phyloP scores from a whole-genome alignment of 2,113 vertebrate species.

The Struthidea cinerea region DNA sequence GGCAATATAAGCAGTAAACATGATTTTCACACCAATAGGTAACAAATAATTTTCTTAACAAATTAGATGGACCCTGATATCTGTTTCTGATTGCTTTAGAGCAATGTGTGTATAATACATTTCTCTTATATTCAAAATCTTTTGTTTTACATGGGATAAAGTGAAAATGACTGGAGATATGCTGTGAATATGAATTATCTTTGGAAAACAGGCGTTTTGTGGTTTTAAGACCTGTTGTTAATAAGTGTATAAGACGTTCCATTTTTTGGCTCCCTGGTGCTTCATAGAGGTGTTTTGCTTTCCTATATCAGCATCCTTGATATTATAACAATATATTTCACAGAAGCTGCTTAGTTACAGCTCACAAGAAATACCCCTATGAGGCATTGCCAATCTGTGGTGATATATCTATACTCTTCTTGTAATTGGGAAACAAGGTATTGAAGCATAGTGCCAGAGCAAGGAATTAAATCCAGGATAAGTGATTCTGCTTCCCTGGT shows the following conservation, averaged over 20 bases:
- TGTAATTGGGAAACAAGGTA: not conserved
- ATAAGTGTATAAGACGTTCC: not conserved
- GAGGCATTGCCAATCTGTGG: not conserved
- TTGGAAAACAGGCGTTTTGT: not conserved
- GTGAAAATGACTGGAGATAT: not conserved
- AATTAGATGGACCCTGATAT: slow-evolving; percentile 64
- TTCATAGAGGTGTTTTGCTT: not conserved
- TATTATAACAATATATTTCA: not conserved
- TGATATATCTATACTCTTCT: not conserved
- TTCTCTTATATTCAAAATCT: slow-evolving; percentile 32
- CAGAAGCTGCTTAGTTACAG: not conserved
- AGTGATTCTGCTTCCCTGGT: not conserved
- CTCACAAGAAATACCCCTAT: not conserved
- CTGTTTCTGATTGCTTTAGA: slow-evolving; percentile 54
- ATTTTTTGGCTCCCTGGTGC: not conserved
- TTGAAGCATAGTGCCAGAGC: not conserved
- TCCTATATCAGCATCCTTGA: not conserved
- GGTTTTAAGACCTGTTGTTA: not conserved
- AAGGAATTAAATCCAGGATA: not conserved
- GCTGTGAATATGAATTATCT: not conserved
- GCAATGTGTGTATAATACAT: not conserved
- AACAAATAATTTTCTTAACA: slow-evolving; percentile 70
- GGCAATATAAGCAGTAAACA: slow-evolving; percentile 63
- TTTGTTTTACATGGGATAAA: slow-evolving; percentile 12
- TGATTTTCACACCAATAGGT: slow-evolving; percentile 62